Evolutionary conservation across 2,797 vertebrate genomes (phyloP).

Genomic region (Pogonophryne albipinna): DNA sequence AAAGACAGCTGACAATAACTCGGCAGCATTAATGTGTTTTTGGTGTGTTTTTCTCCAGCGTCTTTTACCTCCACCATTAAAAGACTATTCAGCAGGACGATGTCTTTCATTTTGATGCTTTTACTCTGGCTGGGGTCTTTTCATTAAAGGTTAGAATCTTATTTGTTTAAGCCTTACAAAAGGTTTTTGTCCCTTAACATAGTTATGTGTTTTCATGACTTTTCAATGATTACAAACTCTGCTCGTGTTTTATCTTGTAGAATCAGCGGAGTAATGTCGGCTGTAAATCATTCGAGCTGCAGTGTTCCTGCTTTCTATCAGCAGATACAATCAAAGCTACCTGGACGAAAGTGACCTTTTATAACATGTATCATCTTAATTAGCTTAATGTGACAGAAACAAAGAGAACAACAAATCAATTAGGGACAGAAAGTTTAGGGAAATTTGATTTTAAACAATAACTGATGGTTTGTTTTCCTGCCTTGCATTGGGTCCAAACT

Average conservation of each 20-base stretch:
- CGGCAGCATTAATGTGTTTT: background rate
- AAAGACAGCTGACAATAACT: too few species aligned
- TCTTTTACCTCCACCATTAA: background rate
- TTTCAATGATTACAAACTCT: too few species aligned
- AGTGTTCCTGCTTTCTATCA: background rate
- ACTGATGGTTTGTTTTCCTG: background rate
- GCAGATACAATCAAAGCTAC: conserved; percentile 1
- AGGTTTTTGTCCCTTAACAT: too few species aligned
- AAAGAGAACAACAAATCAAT: conserved; percentile 4
- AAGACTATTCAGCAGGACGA: background rate
- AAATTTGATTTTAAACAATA: background rate
- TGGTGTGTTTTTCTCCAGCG: background rate
- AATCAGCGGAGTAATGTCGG: background rate
- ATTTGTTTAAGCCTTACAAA: too few species aligned
- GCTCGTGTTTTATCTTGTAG: background rate
- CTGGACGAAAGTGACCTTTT: background rate
- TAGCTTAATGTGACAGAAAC: conserved; percentile 12
- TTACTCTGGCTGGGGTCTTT: background rate
- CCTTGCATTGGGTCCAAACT: background rate
- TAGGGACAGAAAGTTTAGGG: background rate
- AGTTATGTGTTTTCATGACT: too few species aligned
- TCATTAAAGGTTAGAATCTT: too few species aligned
- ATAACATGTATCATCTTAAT: conserved; percentile 27
- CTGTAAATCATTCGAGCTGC: conserved; percentile 4
- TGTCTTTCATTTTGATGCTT: background rate